Evolutionary conservation across 2,797 vertebrate species (phyloP).

Genomic region (Halcyon badia): DNA sequence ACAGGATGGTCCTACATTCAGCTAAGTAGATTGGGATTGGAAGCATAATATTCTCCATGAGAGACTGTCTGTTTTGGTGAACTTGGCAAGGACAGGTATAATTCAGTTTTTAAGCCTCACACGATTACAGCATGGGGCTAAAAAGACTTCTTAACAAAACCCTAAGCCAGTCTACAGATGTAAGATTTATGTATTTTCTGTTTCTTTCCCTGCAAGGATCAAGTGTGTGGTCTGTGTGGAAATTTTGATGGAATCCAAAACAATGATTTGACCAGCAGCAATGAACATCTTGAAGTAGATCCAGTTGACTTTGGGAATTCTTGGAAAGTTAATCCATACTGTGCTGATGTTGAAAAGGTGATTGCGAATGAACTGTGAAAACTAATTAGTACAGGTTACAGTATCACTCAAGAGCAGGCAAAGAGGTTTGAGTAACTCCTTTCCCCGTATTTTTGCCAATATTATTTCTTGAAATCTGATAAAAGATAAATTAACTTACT

Average conservation of each 20-base stretch:
- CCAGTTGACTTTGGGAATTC: slow-evolving; percentile 94
- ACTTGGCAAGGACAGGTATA: not conserved
- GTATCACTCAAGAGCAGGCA: not conserved
- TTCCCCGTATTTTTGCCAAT: not conserved
- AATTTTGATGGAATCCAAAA: slow-evolving; percentile 95
- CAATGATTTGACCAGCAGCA: slow-evolving; percentile 95
- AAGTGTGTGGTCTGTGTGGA: slow-evolving; percentile 95
- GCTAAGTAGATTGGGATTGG: not conserved
- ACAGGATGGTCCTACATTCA: not conserved
- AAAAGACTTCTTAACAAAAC: not conserved
- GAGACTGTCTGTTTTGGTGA: not conserved
- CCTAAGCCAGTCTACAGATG: not conserved
- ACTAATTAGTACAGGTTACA: not conserved
- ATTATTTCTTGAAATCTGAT: not conserved
- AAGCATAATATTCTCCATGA: not conserved
- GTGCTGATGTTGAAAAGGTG: slow-evolving; percentile 92
- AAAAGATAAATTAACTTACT: not conserved
- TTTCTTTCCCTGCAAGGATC: slow-evolving; percentile 81
- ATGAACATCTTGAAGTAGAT: slow-evolving; percentile 92
- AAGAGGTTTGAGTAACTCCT: not conserved
- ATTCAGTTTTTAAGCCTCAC: not conserved
- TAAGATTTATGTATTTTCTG: not conserved
- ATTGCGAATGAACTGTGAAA: not conserved
- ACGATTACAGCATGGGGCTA: not conserved
- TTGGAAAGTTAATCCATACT: slow-evolving; percentile 92